Conservation (phyloP, 2,888 invertebrate genomes). For the Lithophane semibrunnea region DNA sequence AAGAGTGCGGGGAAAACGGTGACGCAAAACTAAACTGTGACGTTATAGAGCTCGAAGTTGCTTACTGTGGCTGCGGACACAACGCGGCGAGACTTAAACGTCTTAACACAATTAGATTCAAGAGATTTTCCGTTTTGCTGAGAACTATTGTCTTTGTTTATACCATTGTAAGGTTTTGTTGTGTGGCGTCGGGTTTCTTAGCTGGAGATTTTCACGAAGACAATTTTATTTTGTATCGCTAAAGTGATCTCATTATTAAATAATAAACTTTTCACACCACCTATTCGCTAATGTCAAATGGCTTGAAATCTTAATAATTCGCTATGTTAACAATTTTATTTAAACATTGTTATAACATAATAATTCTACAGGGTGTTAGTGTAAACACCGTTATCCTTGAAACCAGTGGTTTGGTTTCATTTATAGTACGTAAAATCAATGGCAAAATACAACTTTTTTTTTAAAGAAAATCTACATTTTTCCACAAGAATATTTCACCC, state of each 20-base stretch:
- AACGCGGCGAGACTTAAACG: slow-evolving; percentile 14
- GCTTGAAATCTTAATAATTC: too few relatives aligned
- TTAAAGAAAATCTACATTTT: too few relatives aligned
- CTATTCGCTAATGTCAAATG: too few relatives aligned
- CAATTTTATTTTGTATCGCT: not conserved
- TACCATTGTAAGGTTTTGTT: not conserved
- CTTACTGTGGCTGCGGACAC: not conserved
- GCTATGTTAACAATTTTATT: too few relatives aligned
- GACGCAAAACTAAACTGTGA: not conserved
- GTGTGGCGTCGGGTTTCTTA: not conserved
- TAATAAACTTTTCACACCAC: too few relatives aligned
- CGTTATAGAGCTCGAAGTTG: not conserved
- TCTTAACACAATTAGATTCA: slow-evolving; percentile 19
- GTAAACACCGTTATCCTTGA: too few relatives aligned
- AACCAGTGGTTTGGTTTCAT: too few relatives aligned
- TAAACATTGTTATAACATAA: too few relatives aligned
- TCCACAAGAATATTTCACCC: too few relatives aligned
- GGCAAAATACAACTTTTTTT: too few relatives aligned
- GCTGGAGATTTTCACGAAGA: not conserved
- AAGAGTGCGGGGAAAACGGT: not conserved
- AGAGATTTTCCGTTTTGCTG: not conserved
- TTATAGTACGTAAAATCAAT: too few relatives aligned
- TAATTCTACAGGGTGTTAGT: too few relatives aligned
- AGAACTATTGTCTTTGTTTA: not conserved
- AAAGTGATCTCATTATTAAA: not conserved